Percentiles rank a stretch among this genome's conserved stretches.
These are phyloP conservation scores for Ariolimax columbianus DNA, from an alignment of 2,888 invertebrate genomes.

Conservation along the genomic window DNA sequence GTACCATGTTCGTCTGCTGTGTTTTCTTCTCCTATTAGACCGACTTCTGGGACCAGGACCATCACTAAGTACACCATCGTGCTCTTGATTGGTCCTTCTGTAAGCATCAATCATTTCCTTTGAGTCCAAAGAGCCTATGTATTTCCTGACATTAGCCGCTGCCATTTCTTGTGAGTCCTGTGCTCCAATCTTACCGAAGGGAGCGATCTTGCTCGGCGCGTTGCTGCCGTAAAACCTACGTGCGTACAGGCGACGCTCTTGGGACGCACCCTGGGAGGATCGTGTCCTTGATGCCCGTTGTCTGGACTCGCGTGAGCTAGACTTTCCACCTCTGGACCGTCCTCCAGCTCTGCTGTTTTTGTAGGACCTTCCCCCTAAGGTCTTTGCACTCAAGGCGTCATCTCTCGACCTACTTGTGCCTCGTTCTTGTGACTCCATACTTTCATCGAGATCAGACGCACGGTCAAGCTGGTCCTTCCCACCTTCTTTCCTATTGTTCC, in stretches of 20 bases:
- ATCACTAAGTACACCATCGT: not conserved
- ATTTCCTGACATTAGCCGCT: not conserved
- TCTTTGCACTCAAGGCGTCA: not conserved
- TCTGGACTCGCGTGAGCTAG: not conserved
- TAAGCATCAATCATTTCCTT: constrained; percentile 38
- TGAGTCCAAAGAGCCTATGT: constrained; percentile 22
- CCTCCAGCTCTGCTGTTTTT: constrained; percentile 1
- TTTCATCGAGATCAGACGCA: not conserved
- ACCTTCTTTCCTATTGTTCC: not conserved
- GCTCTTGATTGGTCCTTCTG: not conserved
- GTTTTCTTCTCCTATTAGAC: not conserved
- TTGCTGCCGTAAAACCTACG: not conserved
- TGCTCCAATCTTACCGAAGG: constrained; percentile 8
- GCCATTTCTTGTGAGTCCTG: constrained; percentile 34
- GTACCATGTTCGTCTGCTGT: not conserved
- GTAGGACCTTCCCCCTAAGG: not conserved
- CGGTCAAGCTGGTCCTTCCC: not conserved
- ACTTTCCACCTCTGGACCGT: not conserved
- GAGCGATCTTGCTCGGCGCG: not conserved
- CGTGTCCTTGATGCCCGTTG: not conserved
- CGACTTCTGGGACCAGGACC: not conserved
- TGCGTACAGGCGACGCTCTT: not conserved
- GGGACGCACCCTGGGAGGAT: not conserved
- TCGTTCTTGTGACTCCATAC: not conserved
- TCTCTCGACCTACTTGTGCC: not conserved